Conservation (phyloP, 1,140 invertebrate species). For the Leucophenga varia region DNA sequence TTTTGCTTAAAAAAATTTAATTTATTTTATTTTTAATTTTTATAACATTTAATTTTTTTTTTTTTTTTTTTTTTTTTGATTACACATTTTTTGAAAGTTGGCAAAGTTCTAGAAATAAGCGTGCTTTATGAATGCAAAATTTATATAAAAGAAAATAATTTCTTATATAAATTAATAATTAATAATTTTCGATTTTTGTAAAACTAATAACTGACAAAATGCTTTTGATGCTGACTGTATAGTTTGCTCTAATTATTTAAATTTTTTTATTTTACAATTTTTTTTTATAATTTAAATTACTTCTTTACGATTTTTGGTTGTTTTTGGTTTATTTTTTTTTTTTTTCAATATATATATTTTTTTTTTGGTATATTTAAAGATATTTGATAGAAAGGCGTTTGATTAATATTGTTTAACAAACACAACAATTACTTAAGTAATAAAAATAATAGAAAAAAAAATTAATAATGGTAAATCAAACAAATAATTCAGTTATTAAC, state of each 20-base stretch:
- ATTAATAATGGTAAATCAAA: conserved; percentile 33
- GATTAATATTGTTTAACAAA: conserved; percentile 38
- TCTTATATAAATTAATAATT: conserved; percentile 14
- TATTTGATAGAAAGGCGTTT: no score
- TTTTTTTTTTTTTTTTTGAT: conserved; percentile 14
- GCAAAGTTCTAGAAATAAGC: conserved; percentile 37
- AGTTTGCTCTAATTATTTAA: conserved; percentile 17
- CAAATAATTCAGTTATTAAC: conserved; percentile 50
- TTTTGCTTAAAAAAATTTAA: conserved; percentile 23
- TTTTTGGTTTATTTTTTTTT: no score
- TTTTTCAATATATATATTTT: conserved; percentile 12
- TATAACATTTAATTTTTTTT: conserved; percentile 12
- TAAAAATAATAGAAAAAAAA: conserved; percentile 32
- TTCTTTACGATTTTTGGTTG: no score
- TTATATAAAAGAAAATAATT: conserved; percentile 13
- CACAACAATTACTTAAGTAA: conserved; percentile 44
- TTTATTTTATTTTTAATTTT: conserved; percentile 13
- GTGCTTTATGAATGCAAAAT: conserved; percentile 50
- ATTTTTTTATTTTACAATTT: no score
- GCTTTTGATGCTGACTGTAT: conserved; percentile 57
- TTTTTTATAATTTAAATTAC: no score
- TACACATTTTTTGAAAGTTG: conserved; percentile 21
- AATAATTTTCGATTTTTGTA: conserved; percentile 8
- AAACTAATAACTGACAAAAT: conserved; percentile 58
- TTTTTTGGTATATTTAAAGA: conserved; percentile 19